A percentile compares a stretch with the other conserved stretches of the same genome.
phyloP scores from a whole-genome alignment of 2,888 invertebrate species.

The Meiosimyza platycephala region DNA sequence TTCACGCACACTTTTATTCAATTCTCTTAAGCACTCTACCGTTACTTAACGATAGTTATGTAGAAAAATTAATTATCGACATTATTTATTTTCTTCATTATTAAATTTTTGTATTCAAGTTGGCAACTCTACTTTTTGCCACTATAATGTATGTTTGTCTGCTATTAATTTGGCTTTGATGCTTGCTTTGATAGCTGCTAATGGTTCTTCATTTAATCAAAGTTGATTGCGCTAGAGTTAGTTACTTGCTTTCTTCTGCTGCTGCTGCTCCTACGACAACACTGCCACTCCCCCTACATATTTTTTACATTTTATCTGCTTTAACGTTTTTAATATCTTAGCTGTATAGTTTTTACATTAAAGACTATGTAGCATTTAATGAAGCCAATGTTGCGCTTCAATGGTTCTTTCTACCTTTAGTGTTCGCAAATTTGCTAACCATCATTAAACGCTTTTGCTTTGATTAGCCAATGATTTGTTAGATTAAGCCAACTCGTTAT shows the following conservation, averaged over 20 bases:
- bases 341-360: not conserved
- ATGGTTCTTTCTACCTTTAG: not conserved
- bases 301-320: too few species aligned
- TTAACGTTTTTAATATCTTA: not conserved
- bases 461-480: too few species aligned
- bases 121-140: conserved; percentile 1
- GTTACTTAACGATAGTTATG: too few species aligned
- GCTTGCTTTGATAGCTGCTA: conserved; percentile 10
- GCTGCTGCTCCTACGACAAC: not conserved
- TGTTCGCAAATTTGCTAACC: not conserved
- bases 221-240: not conserved
- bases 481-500: too few species aligned
- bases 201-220: conserved; percentile 11
- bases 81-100: too few species aligned
- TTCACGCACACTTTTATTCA: too few species aligned
- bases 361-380: not conserved
- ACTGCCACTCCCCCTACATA: not conserved
- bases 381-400: not conserved
- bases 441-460: too few species aligned
- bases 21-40: too few species aligned
- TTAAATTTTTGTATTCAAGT: not conserved
- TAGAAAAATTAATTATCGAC: too few species aligned
- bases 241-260: not conserved
- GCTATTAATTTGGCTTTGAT: conserved; percentile 4
- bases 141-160: not conserved